A percentile compares a stretch with the other conserved stretches of the same genome.
Evolutionary conservation across 2,888 invertebrate species (phyloP).

Genomic region (Linnaemya tessellans): DNA sequence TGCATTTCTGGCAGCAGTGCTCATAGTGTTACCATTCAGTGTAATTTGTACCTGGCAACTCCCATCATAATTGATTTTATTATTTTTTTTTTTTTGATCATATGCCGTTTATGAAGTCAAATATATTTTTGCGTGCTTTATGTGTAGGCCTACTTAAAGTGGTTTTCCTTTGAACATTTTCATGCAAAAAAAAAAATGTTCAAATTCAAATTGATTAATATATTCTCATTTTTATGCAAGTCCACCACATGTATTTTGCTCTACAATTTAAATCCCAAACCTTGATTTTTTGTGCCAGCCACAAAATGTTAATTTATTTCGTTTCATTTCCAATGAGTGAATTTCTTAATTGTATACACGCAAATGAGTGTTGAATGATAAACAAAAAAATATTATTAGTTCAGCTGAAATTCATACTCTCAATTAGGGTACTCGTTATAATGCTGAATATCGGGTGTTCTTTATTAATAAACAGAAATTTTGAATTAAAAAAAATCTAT

Average conservation of each 20-base stretch:
- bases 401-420: background rate
- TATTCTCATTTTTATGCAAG: background rate
- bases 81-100: too few relatives aligned
- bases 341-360: slow-evolving; percentile 39
- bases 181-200: background rate
- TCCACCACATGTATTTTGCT: background rate
- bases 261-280: slow-evolving; percentile 6
- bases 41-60: too few relatives aligned
- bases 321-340: slow-evolving; percentile 51
- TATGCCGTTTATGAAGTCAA: too few relatives aligned
- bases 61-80: too few relatives aligned
- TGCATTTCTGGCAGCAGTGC: too few relatives aligned
- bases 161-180: background rate
- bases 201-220: slow-evolving; percentile 21
- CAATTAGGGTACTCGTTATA: background rate
- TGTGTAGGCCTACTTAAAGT: background rate
- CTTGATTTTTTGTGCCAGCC: slow-evolving; percentile 54
- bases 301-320: slow-evolving; percentile 40
- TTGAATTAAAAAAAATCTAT: too few relatives aligned
- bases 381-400: slow-evolving; percentile 6
- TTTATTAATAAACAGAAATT: background rate
- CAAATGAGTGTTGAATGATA: slow-evolving; percentile 32
- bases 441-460: background rate
- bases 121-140: too few relatives aligned
- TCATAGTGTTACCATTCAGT: too few relatives aligned